These are phyloP conservation scores for Helleia helle DNA, from an alignment of 2,888 invertebrate species.

Conservation along the genomic window DNA sequence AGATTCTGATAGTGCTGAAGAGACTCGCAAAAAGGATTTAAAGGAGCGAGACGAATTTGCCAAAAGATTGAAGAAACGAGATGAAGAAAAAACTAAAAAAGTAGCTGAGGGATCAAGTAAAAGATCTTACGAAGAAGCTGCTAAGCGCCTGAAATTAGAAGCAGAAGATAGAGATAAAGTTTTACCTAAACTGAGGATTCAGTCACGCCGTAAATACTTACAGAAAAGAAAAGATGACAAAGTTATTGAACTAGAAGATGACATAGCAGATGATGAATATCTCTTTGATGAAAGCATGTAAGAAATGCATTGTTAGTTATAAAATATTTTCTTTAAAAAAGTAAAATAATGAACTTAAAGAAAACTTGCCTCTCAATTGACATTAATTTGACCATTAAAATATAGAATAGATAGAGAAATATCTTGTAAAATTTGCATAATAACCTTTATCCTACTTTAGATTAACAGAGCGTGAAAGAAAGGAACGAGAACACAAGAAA, in stretches of 20 bases:
- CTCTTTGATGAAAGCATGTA: conserved; percentile 92
- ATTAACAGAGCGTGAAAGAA: conserved; percentile 88
- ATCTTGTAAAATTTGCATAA: background rate
- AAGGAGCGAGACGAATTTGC: conserved; percentile 96
- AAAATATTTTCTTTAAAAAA: no score
- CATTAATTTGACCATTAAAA: no score
- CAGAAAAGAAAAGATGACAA: conserved; percentile 98
- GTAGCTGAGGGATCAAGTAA: conserved; percentile 79
- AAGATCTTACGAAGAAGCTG: conserved; percentile 88
- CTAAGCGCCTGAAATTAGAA: conserved; percentile 91
- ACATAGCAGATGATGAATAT: conserved; percentile 96
- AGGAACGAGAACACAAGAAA: conserved; percentile 91
- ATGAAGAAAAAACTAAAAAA: conserved; percentile 91
- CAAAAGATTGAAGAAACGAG: conserved; percentile 87
- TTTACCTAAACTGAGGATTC: conserved; percentile 89
- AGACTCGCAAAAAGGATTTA: conserved; percentile 85
- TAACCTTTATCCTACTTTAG: conserved; percentile 47
- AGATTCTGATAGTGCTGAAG: conserved; percentile 83
- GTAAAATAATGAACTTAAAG: no score
- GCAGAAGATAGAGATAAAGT: conserved; percentile 89
- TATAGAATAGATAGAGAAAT: background rate
- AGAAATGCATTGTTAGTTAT: no score
- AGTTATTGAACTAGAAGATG: conserved; percentile 93
- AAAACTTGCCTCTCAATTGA: no score
- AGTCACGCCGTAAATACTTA: conserved; percentile 94